Base-by-base conservation (phyloP, 2,113 vertebrate species). In the Corydoras maculifer region DNA sequence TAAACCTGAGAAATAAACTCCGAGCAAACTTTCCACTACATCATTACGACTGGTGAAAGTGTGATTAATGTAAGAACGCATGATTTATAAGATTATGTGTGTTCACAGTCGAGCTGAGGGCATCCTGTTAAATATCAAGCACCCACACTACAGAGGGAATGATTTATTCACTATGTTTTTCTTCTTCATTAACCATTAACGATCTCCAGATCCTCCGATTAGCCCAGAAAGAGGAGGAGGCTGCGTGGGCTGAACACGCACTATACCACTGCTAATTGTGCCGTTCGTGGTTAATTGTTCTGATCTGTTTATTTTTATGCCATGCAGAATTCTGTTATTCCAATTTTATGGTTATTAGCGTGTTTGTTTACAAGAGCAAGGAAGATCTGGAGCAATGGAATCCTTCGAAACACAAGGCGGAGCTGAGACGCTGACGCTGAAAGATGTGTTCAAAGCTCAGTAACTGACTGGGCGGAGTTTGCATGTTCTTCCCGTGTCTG, bases 131-230 rank as follows among this genome's bases (percentile, higher is more conserved):
- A 72, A 81, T 81, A 78, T 78, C 77, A 78, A 67, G 65, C 73
- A 13, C 65, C 85, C 75, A 81, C 83, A 77, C 74, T 76, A 77
- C 68, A 65, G 75, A 80, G 81, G 80, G 74, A 76, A 72, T 78
- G 76, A 84, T 79, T 61, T 78, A 82, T 80, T 70, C 74, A 50
- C 65, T 55, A 7, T 18, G n/a, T 74, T 73, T 57, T 30, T 65
- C 53, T 70, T 70, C 43, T 72, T 70, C 32, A 77, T 82, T 76
- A 81, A 69, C 72, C 59, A 57, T 74, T 84, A 74, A 83, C 75
- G 68, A 58, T 43, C 62, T 77, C 73, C 48, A 69, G 81, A 82
- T 85, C 77, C 76, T 62, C 63, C 76, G 78, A 87, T 83, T 80
- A 84, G 54, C 74, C 72, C 78, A 79, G 83, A 81, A 14, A 10